Evolutionary conservation across 2,113 vertebrate genomes (phyloP), one percentile per base, ranked within the genome.

Genomic region (Epinephelus moara): DNA sequence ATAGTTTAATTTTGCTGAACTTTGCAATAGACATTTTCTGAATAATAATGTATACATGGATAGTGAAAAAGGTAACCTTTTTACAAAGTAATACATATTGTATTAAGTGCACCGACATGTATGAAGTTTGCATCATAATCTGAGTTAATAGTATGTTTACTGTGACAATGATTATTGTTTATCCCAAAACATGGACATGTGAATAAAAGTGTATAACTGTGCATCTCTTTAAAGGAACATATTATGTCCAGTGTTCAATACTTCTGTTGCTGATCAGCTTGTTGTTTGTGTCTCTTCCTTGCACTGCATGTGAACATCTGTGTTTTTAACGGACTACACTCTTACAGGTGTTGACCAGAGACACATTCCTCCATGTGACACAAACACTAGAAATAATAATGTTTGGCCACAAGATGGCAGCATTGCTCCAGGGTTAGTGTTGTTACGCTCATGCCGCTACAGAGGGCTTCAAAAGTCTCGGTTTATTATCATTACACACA

Each of bases 341-440:
- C 8, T 21, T 59, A 33, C 70, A 57, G 14, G 42, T 25, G 57
- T 70, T 66, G 3, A 62, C 21, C 17, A 64, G 23, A 75, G 23
- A 23, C 27, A 42, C 17, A 2, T 70, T 59, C 37, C 33, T 59
- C 49, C 37, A 17, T 23, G 1, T 0, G 2, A 21, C 23, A 27
- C 3, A 61, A 64, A 27, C 15, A 11, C 1, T 15, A 27, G 5
- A 8, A n/a, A 27, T 61, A n/a, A 55, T 23, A 3, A 19, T 0
- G 2, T 25, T 45, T 76, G 57, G 11, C 87, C 95, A 91, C 86
- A 47, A 93, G 95, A 62, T 92, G 90, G 88, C 64, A 86, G 86
- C 89, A 89, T 86, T 83, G 90, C 10, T 70, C 78, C 11, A 79
- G 1, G 14, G 79, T 75, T 6, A 19, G 18, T 10, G 21, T 3